Base-by-base conservation (phyloP, 1,140 invertebrate species). In the Bombus superbus region DNA sequence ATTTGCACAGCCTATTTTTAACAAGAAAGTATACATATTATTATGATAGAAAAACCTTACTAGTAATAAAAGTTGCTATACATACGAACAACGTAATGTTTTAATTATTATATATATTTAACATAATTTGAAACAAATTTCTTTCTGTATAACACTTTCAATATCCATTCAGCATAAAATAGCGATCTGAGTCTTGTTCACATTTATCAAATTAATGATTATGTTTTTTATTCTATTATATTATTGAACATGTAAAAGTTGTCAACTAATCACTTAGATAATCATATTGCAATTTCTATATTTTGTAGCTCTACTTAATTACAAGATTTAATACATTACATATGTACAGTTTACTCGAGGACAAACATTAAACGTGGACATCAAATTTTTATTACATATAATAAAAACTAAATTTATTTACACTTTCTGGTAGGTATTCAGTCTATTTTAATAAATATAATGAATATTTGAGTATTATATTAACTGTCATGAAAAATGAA, bases 1-100 rank as follows among this genome's bases (percentile, higher is more conserved):
- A 72, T 72, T 84, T 72, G 53, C 83, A 79, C 83, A 84, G 83
- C 68, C 83, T 80, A 42, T 53, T 64, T 62, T 42, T 57, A 72
- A 53, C 47, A 85, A 80, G 9, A 47, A 72, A 72, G 9, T 53
- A 69, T 72, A 69, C 53, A 42, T 53, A 25, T 78, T 22, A 68
- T 82, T n/a, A n/a, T 66, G 11, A 15, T 22, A 66, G 47, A 64
- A 38, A 40, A 6, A 81, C 9, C 13, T 69, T 62, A 38, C 10
- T 80, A 84, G 35, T 35, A 73, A n/a, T 66, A 69, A 59, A 72
- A 5, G 10, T 69, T 79, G 44, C 32, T 35, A 59, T 53, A 77
- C 2, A 38, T 68, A 68, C 9, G 38, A 78, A 35, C 10, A 83
- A 59, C 62, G 5, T 72, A n/a, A 72, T 57, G 10, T 35, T 66